Evolutionary conservation across 2,888 invertebrate species (phyloP).

Genomic region (Hypselothyrea guttata): DNA sequence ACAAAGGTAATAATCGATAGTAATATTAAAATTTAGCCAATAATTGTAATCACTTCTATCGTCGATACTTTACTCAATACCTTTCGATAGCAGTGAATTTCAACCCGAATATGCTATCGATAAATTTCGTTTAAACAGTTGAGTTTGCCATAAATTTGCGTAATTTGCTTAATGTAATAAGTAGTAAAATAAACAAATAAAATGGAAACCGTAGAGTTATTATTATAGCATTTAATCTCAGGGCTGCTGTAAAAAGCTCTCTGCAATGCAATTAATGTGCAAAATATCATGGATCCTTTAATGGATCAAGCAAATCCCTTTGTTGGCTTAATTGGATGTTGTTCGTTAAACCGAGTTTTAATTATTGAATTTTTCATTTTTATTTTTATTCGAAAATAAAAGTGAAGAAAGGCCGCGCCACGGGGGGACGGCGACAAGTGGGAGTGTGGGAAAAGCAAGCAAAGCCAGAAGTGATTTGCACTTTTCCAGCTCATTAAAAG

Average conservation of each 20-base stretch:
- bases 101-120: too few relatives aligned
- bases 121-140: too few relatives aligned
- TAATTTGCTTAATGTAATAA: too few relatives aligned
- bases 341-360: slow-evolving; percentile 41
- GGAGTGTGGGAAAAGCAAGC: slow-evolving; percentile 26
- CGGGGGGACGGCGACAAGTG: not conserved
- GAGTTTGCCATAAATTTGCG: too few relatives aligned
- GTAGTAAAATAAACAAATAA: too few relatives aligned
- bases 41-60: too few relatives aligned
- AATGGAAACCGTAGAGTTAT: too few relatives aligned
- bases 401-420: not conserved
- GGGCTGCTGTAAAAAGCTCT: slow-evolving; percentile 9
- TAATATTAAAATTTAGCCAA: too few relatives aligned
- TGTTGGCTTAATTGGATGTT: slow-evolving; percentile 47
- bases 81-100: too few relatives aligned
- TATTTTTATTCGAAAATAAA: slow-evolving; percentile 5
- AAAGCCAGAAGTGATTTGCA: slow-evolving; percentile 69
- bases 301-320: slow-evolving; percentile 21
- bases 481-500: slow-evolving; percentile 78
- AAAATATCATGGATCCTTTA: slow-evolving; percentile 20
- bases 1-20: too few relatives aligned
- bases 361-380: slow-evolving; percentile 50
- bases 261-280: slow-evolving; percentile 27
- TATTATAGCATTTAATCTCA: not conserved
- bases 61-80: too few relatives aligned